Evolutionary conservation across 2,113 vertebrate species (phyloP), one percentile per base, ranked within the genome.

Genomic region (Stigmatopora argus): DNA sequence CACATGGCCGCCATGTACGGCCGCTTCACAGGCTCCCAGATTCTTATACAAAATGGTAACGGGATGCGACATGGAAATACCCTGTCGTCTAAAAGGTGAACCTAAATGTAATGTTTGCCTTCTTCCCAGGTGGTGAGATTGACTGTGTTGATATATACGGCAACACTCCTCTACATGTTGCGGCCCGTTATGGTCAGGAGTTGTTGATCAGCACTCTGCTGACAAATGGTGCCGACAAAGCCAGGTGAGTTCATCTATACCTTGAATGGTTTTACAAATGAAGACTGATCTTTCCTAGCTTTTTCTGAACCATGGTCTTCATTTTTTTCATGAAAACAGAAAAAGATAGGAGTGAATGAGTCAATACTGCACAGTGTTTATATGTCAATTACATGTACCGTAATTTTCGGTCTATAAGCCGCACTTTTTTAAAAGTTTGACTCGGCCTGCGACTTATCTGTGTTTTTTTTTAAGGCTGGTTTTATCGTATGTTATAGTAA

Each of bases 1-100:
- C 96, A 99, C 83, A 94, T 98, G 92, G 94, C 95, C 62, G 95
- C 96, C 48, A 94, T 95, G 75, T 92, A 96, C 0, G 96, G 96
- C 10, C 93, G 95, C 56, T 98, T 97, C 87, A 98, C 95, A 0
- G 92, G 94, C 56, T 98, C 95, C 0, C 96, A 99, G 90, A 96
- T 98, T 88, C 93, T 99, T 66, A 95, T 98, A 71, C 95, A 99
- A 85, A 98, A 98, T 26, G 95, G 96, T 98, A 92, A 64, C 12
- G 7, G 35, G 3, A 60, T 56, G 23, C 6, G 5, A 7, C 34
- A 6, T 60, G 11, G 1, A 19, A 11, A 18, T 5, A 58, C 56
- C 31, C 35, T 7, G 3, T 46, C 47, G 18, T 1, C 47, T 15
- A 48, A 48, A 31, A 31, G 26, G 26, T 31, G 26, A 3, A 1